phyloP scores from a whole-genome alignment of 2,888 invertebrate genomes.

The Pelosia muscerda region DNA sequence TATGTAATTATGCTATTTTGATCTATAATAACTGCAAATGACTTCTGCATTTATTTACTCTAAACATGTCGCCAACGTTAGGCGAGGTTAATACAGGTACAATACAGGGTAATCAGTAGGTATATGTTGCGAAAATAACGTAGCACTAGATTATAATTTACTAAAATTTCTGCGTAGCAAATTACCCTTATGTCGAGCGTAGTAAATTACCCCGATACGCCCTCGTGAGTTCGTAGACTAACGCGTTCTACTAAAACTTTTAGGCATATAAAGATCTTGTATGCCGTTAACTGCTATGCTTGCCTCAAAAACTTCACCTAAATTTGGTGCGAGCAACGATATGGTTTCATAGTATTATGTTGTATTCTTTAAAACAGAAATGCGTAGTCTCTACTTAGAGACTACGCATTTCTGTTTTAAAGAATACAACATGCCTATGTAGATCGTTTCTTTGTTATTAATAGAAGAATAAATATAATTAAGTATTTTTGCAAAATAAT shows the following conservation, averaged over 20 bases:
- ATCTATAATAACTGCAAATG: not conserved
- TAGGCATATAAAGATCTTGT: constrained; percentile 35
- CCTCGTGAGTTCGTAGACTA: constrained; percentile 26
- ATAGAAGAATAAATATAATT: constrained; percentile 3
- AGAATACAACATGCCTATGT: no score
- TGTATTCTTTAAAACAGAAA: constrained; percentile 22
- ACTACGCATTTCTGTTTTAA: no score
- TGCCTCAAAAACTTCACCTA: constrained; percentile 34
- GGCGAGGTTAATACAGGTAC: no score
- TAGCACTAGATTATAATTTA: not conserved
- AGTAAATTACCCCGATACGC: not conserved
- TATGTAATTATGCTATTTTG: no score
- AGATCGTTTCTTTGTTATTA: constrained; percentile 20
- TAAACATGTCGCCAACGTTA: not conserved
- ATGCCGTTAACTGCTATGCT: constrained; percentile 40
- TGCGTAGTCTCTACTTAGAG: constrained; percentile 20
- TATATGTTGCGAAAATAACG: not conserved
- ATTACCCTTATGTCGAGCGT: not conserved
- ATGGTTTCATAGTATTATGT: constrained; percentile 43
- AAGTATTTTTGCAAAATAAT: no score
- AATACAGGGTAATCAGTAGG: not conserved
- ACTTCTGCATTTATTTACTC: not conserved
- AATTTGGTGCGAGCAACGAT: constrained; percentile 41
- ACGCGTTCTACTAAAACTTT: constrained; percentile 50
- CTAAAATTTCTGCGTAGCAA: not conserved